A percentile compares a stretch with the other conserved stretches of the same genome.
These are phyloP conservation scores for Helicolenus hilgendorfi DNA, from an alignment of 2,797 vertebrate genomes.

Conservation along the genomic window DNA sequence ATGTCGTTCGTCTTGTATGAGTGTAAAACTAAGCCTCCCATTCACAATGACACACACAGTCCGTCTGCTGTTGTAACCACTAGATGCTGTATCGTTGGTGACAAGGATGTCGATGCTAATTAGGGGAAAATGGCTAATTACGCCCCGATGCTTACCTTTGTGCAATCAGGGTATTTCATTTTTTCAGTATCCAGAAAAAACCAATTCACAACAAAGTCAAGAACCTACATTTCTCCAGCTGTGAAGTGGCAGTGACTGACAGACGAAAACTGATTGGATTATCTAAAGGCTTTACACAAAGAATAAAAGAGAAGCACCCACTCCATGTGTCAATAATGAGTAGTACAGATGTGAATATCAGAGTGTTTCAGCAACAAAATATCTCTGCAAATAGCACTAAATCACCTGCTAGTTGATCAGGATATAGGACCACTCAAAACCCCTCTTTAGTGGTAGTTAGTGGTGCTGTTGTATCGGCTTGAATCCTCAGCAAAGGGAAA, in stretches of 20 bases:
- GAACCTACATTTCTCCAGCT: neutral
- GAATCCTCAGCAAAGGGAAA: constrained; percentile 5
- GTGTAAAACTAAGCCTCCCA: constrained; percentile 6
- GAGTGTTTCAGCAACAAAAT: neutral
- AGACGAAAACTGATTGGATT: constrained; percentile 24
- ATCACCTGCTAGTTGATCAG: neutral
- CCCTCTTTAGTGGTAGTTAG: neutral
- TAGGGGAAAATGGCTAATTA: constrained; percentile 41
- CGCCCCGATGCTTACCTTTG: constrained; percentile 28
- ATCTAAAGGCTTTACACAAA: constrained; percentile 26
- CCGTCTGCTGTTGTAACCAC: constrained; percentile 8
- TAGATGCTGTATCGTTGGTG: constrained; percentile 11
- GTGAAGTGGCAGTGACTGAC: constrained; percentile 43
- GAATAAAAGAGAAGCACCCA: neutral
- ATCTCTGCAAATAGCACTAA: neutral
- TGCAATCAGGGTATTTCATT: neutral
- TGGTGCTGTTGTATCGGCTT: neutral
- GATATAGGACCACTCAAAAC: neutral
- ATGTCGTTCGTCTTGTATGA: constrained; percentile 3
- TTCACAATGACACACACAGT: constrained; percentile 25
- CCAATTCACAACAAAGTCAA: constrained; percentile 37
- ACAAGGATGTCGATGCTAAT: constrained; percentile 38
- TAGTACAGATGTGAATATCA: neutral
- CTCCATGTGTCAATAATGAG: neutral
- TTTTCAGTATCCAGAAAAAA: constrained; percentile 14